Evolutionary conservation across 2,797 vertebrate genomes (phyloP), one percentile per base, ranked within the genome.

Genomic region (Phrynocephalus guinanensis): DNA sequence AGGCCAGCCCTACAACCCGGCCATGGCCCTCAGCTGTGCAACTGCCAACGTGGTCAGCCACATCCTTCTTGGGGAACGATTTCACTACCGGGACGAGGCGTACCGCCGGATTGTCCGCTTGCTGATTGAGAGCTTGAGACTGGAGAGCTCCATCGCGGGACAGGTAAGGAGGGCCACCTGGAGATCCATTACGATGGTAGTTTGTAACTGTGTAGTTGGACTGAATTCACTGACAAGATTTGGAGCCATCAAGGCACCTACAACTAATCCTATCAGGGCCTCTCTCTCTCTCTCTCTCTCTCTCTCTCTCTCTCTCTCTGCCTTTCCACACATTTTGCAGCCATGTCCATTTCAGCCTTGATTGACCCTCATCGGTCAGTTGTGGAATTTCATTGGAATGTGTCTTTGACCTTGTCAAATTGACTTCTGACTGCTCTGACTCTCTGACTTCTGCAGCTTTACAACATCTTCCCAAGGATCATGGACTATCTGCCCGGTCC

Each of bases 401-500:
- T 20, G 5, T 63, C 60, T 16, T 63, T 63, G 60, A 63, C 6
- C 16, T 63, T 63, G 18, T 63, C 60, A 3, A 63, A 63, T 63
- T 15, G 11, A 44, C 38, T 44, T 44, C 38, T 44, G 38, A 44
- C 38, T 44, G 3, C 38, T 44, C 38, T 44, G 38, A 44, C 38
- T 44, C 9, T 82, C 24, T 10, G 11, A 11, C 13, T 44, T 16
- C 70, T 30, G 7, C 76, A 95, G 91, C 83, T 93, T 20, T 91
- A 93, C 72, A 90, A 93, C 86, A 24, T 94, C 52, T 1, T 90
- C 48, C 94, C 94, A 1, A 71, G 91, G 38, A 89, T 95, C n/a
- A 94, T 91, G 84, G 87, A 88, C 18, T 81, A 92, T 68, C 78
- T 94, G 33, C 93, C 93, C 16, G 94, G 93, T 1, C 90, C 90